Base-by-base conservation (phyloP, 2,888 invertebrate genomes). In the Trypoxylon attenuatum region DNA sequence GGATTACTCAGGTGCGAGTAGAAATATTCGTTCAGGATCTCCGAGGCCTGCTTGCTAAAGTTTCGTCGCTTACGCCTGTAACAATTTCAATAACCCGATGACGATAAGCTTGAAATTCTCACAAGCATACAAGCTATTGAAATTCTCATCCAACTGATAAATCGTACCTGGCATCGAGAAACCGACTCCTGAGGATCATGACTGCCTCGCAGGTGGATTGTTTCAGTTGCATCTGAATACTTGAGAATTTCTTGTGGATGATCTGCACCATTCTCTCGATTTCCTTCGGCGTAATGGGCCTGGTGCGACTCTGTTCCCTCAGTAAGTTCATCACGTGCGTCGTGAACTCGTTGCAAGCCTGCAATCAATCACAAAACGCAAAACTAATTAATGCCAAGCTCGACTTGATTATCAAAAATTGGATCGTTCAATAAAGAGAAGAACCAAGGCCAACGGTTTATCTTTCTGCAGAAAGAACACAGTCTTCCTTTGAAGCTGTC, bases 121-220 rank as follows among this genome's bases (percentile, higher is more conserved):
- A n/a, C 18, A 41, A 41, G 16, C 41, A 33, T 1, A 33, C 33
- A 6, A 33, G 33, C n/a, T n/a, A n/a, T 33, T 13, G 33, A 33
- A 33, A 33, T 13, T 13, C 8, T 13, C 13, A 1, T 2, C 8
- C 33, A 13, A 33, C n/a, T 4, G 8, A 3, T 33, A n/a, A n/a
- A n/a, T n/a, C 57, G 4, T 21, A 91, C 92, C 92, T 91, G 62
- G 92, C 92, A 83, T 92, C 92, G 57, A 92, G 89, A 87, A 93
- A 92, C 83, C 92, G 88, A 72, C 97, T 97, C 84, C 97, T 91
- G 71, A 99, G 91, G 77, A 99, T 99, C 99, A 99, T 99, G 77
- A 99, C 99, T 45, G 99, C 99, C 88, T 99, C 99, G 87, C 99
- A 99, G 41, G 99, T 99, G 81, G 97, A 97, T 90, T 99, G 99